These are phyloP conservation scores for Orchesella flavescens DNA, from an alignment of 2,888 invertebrate species.

Conservation along the genomic window DNA sequence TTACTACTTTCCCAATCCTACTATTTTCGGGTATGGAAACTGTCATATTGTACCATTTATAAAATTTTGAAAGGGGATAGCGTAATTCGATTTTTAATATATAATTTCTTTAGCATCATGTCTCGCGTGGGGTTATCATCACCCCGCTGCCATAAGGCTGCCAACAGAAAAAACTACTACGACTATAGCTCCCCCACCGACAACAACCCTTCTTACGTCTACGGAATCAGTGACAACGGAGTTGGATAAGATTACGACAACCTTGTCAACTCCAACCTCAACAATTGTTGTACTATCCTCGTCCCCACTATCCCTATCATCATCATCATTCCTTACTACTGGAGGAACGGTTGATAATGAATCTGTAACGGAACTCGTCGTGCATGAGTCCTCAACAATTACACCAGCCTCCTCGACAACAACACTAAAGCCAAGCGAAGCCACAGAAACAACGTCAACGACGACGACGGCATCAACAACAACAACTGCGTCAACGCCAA, in stretches of 20 bases:
- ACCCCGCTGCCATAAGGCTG: slow-evolving; percentile 48
- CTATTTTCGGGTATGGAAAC: slow-evolving; percentile 41
- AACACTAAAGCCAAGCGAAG: not conserved
- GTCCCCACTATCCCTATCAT: not conserved
- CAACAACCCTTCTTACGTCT: not conserved
- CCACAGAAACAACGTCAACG: not conserved
- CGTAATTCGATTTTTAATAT: not conserved
- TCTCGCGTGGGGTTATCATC: slow-evolving; percentile 53
- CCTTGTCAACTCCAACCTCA: not conserved
- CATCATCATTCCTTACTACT: not conserved
- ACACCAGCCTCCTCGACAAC: not conserved
- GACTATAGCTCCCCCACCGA: not conserved
- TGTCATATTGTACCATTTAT: not conserved
- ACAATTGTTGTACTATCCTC: not conserved
- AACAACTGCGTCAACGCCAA: not conserved
- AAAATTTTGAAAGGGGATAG: not conserved
- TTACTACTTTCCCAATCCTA: slow-evolving; percentile 5
- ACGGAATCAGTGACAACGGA: not conserved
- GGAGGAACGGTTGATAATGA: not conserved
- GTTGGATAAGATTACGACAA: not conserved
- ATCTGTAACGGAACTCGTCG: not conserved
- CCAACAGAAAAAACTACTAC: slow-evolving; percentile 49
- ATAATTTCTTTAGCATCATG: slow-evolving; percentile 35
- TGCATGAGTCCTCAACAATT: not conserved
- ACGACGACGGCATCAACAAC: no score